Evolutionary conservation across 2,797 vertebrate genomes (phyloP).

Genomic region (Apogon talboti): DNA sequence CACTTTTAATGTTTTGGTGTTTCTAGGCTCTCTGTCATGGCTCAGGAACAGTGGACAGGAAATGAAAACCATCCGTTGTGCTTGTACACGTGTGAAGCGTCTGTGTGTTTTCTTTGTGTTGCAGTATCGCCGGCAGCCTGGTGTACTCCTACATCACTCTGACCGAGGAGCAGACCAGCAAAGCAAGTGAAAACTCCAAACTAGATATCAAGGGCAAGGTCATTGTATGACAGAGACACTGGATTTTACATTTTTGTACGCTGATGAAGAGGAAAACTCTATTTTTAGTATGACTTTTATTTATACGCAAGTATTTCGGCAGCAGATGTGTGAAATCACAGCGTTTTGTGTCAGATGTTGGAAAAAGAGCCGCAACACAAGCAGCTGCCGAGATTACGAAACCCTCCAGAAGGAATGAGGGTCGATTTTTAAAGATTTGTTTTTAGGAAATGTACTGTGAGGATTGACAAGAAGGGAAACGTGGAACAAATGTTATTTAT

Average conservation of each 20-base stretch:
- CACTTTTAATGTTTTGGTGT: too few relatives aligned
- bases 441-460: slow-evolving; percentile 62
- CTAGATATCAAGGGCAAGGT: slow-evolving; percentile 82
- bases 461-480: slow-evolving; percentile 57
- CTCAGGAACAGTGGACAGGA: too few relatives aligned
- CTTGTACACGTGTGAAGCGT: background rate
- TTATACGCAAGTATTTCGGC: slow-evolving; percentile 64
- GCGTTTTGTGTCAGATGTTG: background rate
- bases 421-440: slow-evolving; percentile 44
- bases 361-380: slow-evolving; percentile 17
- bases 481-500: slow-evolving; percentile 49
- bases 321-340: background rate
- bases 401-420: slow-evolving; percentile 44
- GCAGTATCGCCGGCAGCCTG: slow-evolving; percentile 94
- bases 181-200: slow-evolving; percentile 83
- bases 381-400: slow-evolving; percentile 55
- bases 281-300: slow-evolving; percentile 69
- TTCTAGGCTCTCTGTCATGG: too few relatives aligned
- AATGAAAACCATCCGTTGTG: background rate
- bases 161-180: slow-evolving; percentile 90
- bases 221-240: slow-evolving; percentile 79
- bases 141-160: slow-evolving; percentile 97
- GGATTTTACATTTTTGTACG: slow-evolving; percentile 54
- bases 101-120: slow-evolving; percentile 25
- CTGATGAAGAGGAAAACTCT: slow-evolving; percentile 45